Evolutionary conservation across 2,888 invertebrate genomes (phyloP).

Genomic region (Temnothorax ravouxi): DNA sequence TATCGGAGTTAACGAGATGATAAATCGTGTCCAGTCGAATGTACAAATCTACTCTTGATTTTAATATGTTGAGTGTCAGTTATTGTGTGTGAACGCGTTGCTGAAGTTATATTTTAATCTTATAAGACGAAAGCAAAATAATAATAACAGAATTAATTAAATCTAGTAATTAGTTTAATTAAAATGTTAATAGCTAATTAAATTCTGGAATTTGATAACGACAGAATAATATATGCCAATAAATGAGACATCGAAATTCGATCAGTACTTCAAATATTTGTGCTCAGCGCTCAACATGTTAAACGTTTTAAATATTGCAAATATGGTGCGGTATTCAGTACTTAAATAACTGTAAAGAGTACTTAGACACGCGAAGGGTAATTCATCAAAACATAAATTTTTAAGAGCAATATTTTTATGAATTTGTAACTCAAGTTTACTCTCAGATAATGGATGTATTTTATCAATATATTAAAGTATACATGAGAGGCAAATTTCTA

Average conservation of each 20-base stretch:
- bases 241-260: conserved; percentile 3
- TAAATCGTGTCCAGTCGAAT: conserved; percentile 7
- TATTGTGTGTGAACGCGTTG: conserved; percentile 9
- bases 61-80: conserved; percentile 16
- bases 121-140: not conserved
- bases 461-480: conserved; percentile 12
- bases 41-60: conserved; percentile 5
- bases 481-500: not conserved
- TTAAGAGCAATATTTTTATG: not conserved
- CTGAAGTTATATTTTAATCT: conserved; percentile 13
- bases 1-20: conserved; percentile 24
- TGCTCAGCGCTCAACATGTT: conserved; percentile 21
- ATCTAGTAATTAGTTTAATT: not conserved
- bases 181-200: not conserved
- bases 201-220: not conserved
- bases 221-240: not conserved
- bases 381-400: conserved; percentile 6
- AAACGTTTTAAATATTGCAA: conserved; percentile 24
- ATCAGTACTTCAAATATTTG: conserved; percentile 4
- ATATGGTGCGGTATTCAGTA: conserved; percentile 13
- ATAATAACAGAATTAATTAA: not conserved
- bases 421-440: not conserved
- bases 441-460: conserved; percentile 12
- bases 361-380: conserved; percentile 9
- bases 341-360: conserved; percentile 16